Evolutionary conservation across 2,888 invertebrate genomes (phyloP), one percentile per base, ranked within the genome.

Genomic region (Ceraclea dissimilis): DNA sequence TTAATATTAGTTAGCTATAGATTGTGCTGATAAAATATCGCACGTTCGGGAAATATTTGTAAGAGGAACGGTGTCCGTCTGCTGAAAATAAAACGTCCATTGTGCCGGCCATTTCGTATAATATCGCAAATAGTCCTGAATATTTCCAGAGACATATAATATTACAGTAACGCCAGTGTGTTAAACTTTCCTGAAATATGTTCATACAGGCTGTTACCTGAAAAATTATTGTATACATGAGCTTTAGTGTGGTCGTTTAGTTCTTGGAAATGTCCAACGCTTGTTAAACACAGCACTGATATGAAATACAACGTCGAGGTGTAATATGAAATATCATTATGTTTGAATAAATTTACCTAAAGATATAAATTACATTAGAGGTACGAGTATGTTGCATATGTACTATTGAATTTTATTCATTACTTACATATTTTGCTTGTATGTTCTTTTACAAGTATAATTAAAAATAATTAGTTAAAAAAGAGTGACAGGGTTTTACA

Each of bases 131-230:
- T 46, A 19, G 18, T 21, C 49, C 22, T 49, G 49, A 49, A 49
- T 49, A 49, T 49, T 49, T 20, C 18, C 46, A 19, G 39, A 39
- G 39, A n/a, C 39, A 39, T 39, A 26, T 26, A 39, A 39, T 39
- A 39, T 39, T 39, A 39, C 39, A 39, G 39, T 13, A 39, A 16
- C 39, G 49, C 51, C 50, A 55, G 43, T 33, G 51, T 52, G 57
- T 46, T 54, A 43, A 39, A 51, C 33, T 46, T 48, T 22, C 33
- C 44, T 51, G 51, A 55, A 57, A 50, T 54, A 58, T 60, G 60
- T 57, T 51, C 57, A 44, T 13, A 17, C 54, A 21, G 44, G 54
- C 57, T 60, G 60, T 54, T 60, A 55, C 60, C 57, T 57, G 51
- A 49, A 54, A 58, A 54, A 56, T 56, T 47, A 47, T 47, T 39